Evolutionary conservation across 2,113 vertebrate species (phyloP).

Genomic region (Amazona vittata): DNA sequence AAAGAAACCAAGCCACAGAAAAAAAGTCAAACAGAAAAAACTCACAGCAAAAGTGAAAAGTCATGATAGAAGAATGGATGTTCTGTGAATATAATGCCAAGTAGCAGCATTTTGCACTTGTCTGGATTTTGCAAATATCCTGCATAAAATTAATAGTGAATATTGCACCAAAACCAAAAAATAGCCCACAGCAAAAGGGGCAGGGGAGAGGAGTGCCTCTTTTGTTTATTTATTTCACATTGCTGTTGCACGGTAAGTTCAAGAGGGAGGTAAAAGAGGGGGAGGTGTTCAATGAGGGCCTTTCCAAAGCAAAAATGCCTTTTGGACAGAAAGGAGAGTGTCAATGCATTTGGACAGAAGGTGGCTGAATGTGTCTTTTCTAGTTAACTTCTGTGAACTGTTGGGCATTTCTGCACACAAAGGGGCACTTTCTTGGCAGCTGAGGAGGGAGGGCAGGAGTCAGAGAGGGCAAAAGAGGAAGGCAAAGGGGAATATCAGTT

Average conservation of each 20-base stretch:
- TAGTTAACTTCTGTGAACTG: slow-evolving; percentile 64
- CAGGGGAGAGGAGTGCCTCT: not conserved
- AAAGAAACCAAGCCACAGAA: not conserved
- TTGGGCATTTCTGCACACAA: slow-evolving; percentile 63
- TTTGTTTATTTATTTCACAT: slow-evolving; percentile 49
- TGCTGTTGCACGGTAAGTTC: slow-evolving; percentile 27
- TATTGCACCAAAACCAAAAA: not conserved
- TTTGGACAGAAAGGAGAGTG: slow-evolving; percentile 43
- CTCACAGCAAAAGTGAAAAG: not conserved
- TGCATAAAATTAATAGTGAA: not conserved
- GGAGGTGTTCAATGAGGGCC: not conserved
- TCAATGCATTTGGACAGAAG: slow-evolving; percentile 50
- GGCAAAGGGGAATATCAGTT: slow-evolving; percentile 65
- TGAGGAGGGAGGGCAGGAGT: slow-evolving; percentile 64
- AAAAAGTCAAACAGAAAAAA: accelerated
- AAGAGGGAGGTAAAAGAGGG: slow-evolving; percentile 33
- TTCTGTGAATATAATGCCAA: not conserved
- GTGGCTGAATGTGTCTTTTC: slow-evolving; percentile 70
- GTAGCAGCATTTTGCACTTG: not conserved
- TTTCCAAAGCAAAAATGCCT: slow-evolving; percentile 40
- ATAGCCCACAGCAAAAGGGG: not conserved
- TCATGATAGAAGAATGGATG: not conserved
- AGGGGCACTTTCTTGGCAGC: slow-evolving; percentile 70
- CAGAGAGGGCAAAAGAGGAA: slow-evolving; percentile 64
- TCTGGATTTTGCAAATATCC: not conserved